These are phyloP conservation scores for Montipora cactus DNA, from an alignment of 64 coral and sea anemone genomes.

Conservation along the genomic window DNA sequence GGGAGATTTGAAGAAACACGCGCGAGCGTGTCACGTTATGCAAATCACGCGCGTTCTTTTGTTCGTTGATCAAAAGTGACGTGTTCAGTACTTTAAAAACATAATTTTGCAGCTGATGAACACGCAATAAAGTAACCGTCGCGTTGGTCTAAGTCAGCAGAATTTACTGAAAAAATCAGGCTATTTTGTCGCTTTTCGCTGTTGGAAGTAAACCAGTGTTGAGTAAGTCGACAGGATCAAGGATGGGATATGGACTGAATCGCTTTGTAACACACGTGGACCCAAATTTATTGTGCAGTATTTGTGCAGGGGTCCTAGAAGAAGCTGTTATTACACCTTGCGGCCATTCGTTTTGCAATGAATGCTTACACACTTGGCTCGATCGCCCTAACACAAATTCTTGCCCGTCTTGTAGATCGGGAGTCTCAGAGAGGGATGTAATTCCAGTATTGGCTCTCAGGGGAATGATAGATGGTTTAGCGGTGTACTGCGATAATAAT, in stretches of 20 bases:
- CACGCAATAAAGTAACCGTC: constrained; percentile 39
- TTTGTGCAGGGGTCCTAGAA: constrained; percentile 94
- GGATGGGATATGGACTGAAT: constrained; percentile 89
- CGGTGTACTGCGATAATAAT: constrained; percentile 80
- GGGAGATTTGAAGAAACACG: constrained; percentile 7
- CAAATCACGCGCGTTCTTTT: constrained; percentile 54
- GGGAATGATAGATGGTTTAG: constrained; percentile 83
- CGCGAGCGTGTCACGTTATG: constrained; percentile 64
- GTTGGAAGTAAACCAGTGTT: neutral
- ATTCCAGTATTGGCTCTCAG: constrained; percentile 85
- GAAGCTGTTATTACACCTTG: constrained; percentile 92
- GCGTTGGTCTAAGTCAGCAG: neutral
- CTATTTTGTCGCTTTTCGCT: neutral
- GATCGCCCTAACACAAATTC: constrained; percentile 73
- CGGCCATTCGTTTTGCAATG: constrained; percentile 92
- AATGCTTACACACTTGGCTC: constrained; percentile 88
- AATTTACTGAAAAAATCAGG: neutral
- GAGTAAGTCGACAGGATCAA: constrained; percentile 3
- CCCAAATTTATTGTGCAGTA: constrained; percentile 93
- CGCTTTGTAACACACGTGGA: constrained; percentile 88
- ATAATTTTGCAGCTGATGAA: constrained; percentile 41
- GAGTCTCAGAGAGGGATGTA: constrained; percentile 48
- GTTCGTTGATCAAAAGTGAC: constrained; percentile 58
- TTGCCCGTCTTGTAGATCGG: constrained; percentile 80
- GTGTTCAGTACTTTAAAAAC: constrained; percentile 35